A percentile compares a stretch with the other conserved stretches of the same genome.
These are phyloP conservation scores for Mallotus villosus DNA, from an alignment of 2,797 vertebrate genomes.

Conservation along the genomic window DNA sequence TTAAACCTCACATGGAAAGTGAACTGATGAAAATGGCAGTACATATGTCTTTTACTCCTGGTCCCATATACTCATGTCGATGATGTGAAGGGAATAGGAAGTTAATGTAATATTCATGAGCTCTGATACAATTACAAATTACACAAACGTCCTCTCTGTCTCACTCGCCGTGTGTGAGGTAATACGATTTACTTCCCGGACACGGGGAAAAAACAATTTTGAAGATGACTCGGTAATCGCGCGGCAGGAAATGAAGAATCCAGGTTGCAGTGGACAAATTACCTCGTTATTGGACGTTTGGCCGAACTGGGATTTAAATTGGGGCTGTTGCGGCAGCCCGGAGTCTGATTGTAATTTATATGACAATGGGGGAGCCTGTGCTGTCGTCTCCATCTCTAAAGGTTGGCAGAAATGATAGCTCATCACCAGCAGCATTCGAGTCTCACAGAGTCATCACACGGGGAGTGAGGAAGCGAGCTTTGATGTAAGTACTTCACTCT, in stretches of 20 bases:
- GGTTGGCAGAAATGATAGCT: conserved; percentile 22
- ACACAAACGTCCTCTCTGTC: conserved; percentile 32
- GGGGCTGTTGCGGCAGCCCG: conserved; percentile 20
- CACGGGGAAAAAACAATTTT: conserved; percentile 43
- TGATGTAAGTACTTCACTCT: conserved; percentile 21
- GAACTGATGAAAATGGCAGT: conserved; percentile 1
- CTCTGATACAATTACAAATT: conserved; percentile 46
- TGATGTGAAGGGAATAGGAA: conserved; percentile 19
- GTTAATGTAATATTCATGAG: conserved; percentile 49
- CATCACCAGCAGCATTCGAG: conserved; percentile 25
- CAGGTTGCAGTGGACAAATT: conserved; percentile 40
- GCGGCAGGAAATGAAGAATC: conserved; percentile 31
- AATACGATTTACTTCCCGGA: conserved; percentile 48
- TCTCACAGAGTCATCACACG: not conserved
- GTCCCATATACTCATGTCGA: conserved; percentile 15
- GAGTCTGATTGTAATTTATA: conserved; percentile 41
- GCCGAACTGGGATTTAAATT: conserved; percentile 33
- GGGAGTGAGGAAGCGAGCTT: not conserved
- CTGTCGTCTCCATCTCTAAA: conserved; percentile 30
- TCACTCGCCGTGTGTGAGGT: conserved; percentile 38
- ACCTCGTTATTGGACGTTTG: conserved; percentile 45
- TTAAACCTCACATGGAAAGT: not conserved
- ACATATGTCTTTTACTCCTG: conserved; percentile 18
- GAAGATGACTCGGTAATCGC: conserved; percentile 41
- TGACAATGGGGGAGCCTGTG: conserved; percentile 22